These are phyloP conservation scores for Agrilus mali DNA, from an alignment of 2,888 invertebrate species.

Conservation along the genomic window DNA sequence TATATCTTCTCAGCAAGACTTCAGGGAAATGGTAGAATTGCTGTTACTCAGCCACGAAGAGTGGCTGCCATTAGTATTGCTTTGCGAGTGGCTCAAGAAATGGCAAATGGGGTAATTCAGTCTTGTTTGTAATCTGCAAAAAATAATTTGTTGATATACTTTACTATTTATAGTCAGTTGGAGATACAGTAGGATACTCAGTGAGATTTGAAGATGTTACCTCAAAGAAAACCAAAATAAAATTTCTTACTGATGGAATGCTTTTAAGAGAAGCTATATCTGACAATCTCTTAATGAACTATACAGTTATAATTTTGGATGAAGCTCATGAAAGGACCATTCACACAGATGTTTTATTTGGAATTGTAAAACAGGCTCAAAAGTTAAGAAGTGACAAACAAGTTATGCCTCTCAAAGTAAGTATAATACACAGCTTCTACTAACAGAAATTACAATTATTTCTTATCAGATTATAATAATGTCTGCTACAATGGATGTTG, in stretches of 20 bases:
- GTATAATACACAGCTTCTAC: conserved; percentile 1
- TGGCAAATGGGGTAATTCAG: conserved; percentile 38
- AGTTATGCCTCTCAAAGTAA: conserved; percentile 52
- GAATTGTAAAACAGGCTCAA: conserved; percentile 82
- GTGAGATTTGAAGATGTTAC: conserved; percentile 89
- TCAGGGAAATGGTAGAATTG: conserved; percentile 57
- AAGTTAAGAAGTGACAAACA: conserved; percentile 50
- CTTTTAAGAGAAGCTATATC: conserved; percentile 78
- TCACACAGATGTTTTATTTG: conserved; percentile 87
- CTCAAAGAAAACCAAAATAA: conserved; percentile 67
- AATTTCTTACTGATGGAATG: conserved; percentile 92
- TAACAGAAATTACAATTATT: neutral
- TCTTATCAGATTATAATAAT: conserved; percentile 64
- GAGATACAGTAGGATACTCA: conserved; percentile 45
- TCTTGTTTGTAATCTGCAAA: neutral
- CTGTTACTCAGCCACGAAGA: conserved; percentile 82
- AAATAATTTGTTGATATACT: neutral
- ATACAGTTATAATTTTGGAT: conserved; percentile 77
- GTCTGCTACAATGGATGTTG: conserved; percentile 95
- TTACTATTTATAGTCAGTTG: conserved; percentile 14
- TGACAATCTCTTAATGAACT: conserved; percentile 61
- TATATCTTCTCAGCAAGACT: conserved; percentile 62
- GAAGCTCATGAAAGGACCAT: conserved; percentile 94
- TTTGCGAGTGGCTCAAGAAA: conserved; percentile 80
- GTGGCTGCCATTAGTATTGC: conserved; percentile 92